Evolutionary conservation across 92 coral and sea anemone genomes (phyloP), one percentile per base, ranked within the genome.

Genomic region (Palythoa caribaeorum): DNA sequence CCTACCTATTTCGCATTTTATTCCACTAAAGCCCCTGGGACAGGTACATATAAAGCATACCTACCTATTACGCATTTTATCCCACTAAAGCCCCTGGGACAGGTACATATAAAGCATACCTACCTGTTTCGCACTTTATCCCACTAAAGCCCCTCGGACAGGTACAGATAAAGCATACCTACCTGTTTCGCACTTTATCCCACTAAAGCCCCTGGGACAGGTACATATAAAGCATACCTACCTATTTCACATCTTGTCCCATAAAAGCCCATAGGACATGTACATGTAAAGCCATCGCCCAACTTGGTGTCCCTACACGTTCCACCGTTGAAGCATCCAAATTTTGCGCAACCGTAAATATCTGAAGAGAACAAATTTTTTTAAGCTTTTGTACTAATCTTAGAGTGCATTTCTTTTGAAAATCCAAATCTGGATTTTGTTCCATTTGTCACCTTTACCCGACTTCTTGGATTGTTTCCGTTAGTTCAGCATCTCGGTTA

Each of bases 241-340:
- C 83, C 83, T 5, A 5, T 78, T 55, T 78, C 83, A 78, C 83
- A 78, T 16, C 83, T 37, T 60, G 71, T 53, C 28, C 83, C 83
- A 53, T 70, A 54, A 21, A 78, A 78, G 28, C 83, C 83, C 5
- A 28, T n/a, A 9, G 44, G 47, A 21, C 83, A 78, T 12, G n/a
- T 15, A 35, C 83, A 78, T 36, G 28, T 78, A 12, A 78, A 78
- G 2, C 70, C 83, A 17, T 78, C 69, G 1, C 83, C 83, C 28
- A 5, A 20, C 50, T 17, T 5, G 20, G 40, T 6, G 69, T 78
- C 83, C 6, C 20, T 36, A 63, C 83, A 78, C 12, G n/a, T 13
- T 37, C 83, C 83, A 54, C 70, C 83, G 35, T 78, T 78, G 19
- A 15, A 78, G 54, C 83, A 78, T 14, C 50, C 5, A 16, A 78